Conservation (phyloP, 2,113 vertebrate species). For the Pleuronectes platessa region DNA sequence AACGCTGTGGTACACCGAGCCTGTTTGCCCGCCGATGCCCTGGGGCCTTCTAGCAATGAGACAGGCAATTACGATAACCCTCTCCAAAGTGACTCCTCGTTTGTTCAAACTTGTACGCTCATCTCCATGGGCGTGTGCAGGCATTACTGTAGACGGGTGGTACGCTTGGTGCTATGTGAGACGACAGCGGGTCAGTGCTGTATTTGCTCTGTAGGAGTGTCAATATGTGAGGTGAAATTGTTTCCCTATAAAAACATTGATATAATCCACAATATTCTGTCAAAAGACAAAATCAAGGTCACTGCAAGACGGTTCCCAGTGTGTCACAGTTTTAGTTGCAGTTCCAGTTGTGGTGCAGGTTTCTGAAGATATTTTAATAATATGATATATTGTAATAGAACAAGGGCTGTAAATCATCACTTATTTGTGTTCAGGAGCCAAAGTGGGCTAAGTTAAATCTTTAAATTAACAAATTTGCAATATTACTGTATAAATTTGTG, state of each 20-base stretch:
- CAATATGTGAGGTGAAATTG: background rate
- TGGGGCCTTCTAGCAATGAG: slow-evolving; percentile 64
- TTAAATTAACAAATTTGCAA: background rate
- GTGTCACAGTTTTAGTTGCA: background rate
- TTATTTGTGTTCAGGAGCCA: slow-evolving; percentile 30
- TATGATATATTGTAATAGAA: slow-evolving; percentile 23
- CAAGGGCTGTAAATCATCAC: background rate
- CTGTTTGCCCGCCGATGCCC: slow-evolving; percentile 54
- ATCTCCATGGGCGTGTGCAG: slow-evolving; percentile 51
- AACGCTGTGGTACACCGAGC: slow-evolving; percentile 39
- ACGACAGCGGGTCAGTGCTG: slow-evolving; percentile 37
- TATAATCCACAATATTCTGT: slow-evolving; percentile 1
- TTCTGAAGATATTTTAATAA: slow-evolving; percentile 36
- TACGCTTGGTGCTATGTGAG: slow-evolving; percentile 30
- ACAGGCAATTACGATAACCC: slow-evolving; percentile 64
- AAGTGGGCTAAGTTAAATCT: slow-evolving; percentile 12
- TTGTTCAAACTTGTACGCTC: slow-evolving; percentile 72
- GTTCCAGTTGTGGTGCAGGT: slow-evolving; percentile 10
- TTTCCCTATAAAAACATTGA: slow-evolving; percentile 4
- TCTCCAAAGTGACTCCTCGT: slow-evolving; percentile 55
- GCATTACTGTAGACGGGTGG: slow-evolving; percentile 29
- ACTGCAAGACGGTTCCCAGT: background rate
- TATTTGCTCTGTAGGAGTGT: slow-evolving; percentile 19
- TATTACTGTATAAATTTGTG: slow-evolving; percentile 1
- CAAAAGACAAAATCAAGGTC: slow-evolving; percentile 33